Conservation (phyloP, 2,888 invertebrate genomes). For the Tortrix viridana region DNA sequence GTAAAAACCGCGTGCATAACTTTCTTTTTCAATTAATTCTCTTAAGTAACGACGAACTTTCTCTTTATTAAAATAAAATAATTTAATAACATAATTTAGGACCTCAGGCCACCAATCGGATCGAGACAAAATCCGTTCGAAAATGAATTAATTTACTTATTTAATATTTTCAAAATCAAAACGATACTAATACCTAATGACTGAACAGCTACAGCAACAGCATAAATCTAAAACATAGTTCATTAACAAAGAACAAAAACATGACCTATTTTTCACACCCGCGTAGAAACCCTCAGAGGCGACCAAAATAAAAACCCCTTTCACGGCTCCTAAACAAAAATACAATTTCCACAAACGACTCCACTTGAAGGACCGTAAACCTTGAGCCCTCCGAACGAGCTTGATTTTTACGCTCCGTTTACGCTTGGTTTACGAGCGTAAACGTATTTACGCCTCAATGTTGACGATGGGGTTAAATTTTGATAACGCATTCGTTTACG, state of each 20-base stretch:
- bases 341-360: conserved; percentile 36
- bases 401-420: conserved; percentile 54
- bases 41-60: too few species aligned
- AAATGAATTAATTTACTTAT: too few species aligned
- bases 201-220: too few species aligned
- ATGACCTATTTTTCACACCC: background rate
- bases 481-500: conserved; percentile 26
- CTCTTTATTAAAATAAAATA: too few species aligned
- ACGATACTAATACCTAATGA: too few species aligned
- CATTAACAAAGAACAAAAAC: background rate
- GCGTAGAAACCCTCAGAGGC: background rate
- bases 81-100: too few species aligned
- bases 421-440: conserved; percentile 52
- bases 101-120: too few species aligned
- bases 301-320: conserved; percentile 33
- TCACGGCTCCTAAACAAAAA: conserved; percentile 37
- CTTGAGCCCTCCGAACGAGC: conserved; percentile 52
- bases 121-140: too few species aligned
- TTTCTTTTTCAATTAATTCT: too few species aligned
- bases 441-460: conserved; percentile 49
- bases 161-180: too few species aligned
- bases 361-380: conserved; percentile 54
- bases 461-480: conserved; percentile 32
- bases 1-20: too few species aligned
- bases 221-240: too few species aligned